Percentiles rank a stretch among this genome's conserved stretches.
These are phyloP conservation scores for Holacanthus passer DNA, from an alignment of 2,113 vertebrate species.

Conservation along the genomic window DNA sequence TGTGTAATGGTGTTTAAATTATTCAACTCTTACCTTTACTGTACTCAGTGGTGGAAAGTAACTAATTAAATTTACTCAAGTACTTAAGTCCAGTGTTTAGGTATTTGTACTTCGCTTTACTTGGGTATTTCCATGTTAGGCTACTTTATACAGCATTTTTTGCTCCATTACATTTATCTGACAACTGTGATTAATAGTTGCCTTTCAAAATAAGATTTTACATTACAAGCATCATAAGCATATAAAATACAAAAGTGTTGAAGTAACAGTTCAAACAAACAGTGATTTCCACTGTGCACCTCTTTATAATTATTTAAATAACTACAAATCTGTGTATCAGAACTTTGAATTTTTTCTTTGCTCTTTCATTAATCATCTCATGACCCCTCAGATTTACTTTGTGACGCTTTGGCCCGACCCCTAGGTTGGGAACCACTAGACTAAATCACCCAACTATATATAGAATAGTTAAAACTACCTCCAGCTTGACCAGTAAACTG, in stretches of 20 bases:
- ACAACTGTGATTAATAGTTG: not conserved
- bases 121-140: not conserved
- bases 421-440: no score
- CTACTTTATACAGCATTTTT: not conserved
- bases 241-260: not conserved
- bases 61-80: not conserved
- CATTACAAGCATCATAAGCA: not conserved
- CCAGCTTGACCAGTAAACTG: not conserved
- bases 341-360: no score
- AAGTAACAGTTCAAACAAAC: no score
- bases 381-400: no score
- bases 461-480: not conserved
- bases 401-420: not conserved
- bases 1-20: not conserved
- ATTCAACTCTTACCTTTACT: not conserved
- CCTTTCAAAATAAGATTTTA: not conserved
- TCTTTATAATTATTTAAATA: no score
- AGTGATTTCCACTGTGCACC: no score
- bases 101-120: not conserved
- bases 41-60: not conserved
- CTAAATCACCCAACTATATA: no score
- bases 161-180: not conserved
- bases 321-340: no score
- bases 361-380: not conserved
- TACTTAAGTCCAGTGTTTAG: not conserved